Evolutionary conservation across 2,888 invertebrate genomes (phyloP).

Genomic region (Dioctria rufipes): DNA sequence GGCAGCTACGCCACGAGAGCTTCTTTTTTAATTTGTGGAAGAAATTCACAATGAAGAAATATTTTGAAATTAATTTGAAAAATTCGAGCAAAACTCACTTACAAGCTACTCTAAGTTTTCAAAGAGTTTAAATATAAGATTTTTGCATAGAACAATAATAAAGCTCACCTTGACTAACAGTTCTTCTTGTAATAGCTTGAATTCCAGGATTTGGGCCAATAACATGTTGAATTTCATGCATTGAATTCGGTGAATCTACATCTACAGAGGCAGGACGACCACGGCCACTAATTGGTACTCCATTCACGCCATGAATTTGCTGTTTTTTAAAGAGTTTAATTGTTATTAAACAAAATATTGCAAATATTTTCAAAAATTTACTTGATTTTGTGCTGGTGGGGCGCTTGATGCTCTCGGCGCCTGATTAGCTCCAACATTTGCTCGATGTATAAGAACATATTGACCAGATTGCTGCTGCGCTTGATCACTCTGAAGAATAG

Average conservation of each 20-base stretch:
- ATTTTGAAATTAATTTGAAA: too few species aligned
- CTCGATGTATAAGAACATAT: slow-evolving; percentile 86
- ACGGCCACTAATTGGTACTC: slow-evolving; percentile 72
- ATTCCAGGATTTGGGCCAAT: slow-evolving; percentile 72
- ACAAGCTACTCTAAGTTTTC: too few species aligned
- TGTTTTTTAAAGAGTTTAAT: slow-evolving; percentile 42
- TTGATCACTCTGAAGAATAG: slow-evolving; percentile 59
- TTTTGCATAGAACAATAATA: neutral
- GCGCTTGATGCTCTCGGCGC: slow-evolving; percentile 89
- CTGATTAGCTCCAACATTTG: slow-evolving; percentile 75
- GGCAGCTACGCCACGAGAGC: too few species aligned
- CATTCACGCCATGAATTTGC: slow-evolving; percentile 70
- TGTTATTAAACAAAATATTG: neutral
- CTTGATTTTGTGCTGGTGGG: slow-evolving; percentile 79
- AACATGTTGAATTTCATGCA: slow-evolving; percentile 64
- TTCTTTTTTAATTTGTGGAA: too few species aligned
- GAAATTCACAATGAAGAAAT: too few species aligned
- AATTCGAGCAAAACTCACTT: too few species aligned
- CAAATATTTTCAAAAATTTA: slow-evolving; percentile 56
- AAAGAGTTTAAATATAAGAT: too few species aligned
- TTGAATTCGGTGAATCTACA: slow-evolving; percentile 69
- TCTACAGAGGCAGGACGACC: slow-evolving; percentile 81
- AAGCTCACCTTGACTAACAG: slow-evolving; percentile 68
- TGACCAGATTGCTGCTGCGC: slow-evolving; percentile 75
- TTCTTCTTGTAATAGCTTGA: slow-evolving; percentile 72